Evolutionary conservation across 2,797 vertebrate genomes (phyloP).

Genomic region (Apogon hyalosoma): DNA sequence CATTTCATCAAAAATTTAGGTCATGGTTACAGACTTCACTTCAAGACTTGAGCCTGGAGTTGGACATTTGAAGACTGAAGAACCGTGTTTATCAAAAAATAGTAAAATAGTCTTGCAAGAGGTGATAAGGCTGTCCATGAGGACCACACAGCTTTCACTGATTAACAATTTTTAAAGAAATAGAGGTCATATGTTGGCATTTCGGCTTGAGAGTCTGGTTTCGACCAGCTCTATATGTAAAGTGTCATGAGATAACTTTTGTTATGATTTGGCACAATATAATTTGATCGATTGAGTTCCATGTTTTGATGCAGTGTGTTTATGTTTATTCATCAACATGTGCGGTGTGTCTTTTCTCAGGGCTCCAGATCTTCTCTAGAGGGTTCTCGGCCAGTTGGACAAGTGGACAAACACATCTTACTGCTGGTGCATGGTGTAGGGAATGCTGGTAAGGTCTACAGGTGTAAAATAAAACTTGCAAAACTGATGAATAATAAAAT

Average conservation of each 20-base stretch:
- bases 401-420: conserved; percentile 96
- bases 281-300: too few species aligned
- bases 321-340: not conserved
- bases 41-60: not conserved
- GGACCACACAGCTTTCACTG: too few species aligned
- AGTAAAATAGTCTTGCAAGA: too few species aligned
- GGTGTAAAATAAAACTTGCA: not conserved
- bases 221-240: too few species aligned
- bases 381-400: conserved; percentile 91
- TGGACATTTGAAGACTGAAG: not conserved
- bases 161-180: not conserved
- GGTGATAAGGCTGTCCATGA: too few species aligned
- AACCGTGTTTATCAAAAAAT: too few species aligned
- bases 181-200: too few species aligned
- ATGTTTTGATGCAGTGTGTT: not conserved
- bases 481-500: not conserved
- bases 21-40: not conserved
- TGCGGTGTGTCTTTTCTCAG: conserved; percentile 67
- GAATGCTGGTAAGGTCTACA: conserved; percentile 86
- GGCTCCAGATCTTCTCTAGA: conserved; percentile 90
- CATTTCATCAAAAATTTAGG: too few species aligned
- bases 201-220: too few species aligned
- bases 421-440: conserved; percentile 96
- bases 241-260: too few species aligned
- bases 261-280: too few species aligned